Evolutionary conservation across 2,888 invertebrate species (phyloP), one percentile per base, ranked within the genome.

Genomic region (Cephus pulcher): DNA sequence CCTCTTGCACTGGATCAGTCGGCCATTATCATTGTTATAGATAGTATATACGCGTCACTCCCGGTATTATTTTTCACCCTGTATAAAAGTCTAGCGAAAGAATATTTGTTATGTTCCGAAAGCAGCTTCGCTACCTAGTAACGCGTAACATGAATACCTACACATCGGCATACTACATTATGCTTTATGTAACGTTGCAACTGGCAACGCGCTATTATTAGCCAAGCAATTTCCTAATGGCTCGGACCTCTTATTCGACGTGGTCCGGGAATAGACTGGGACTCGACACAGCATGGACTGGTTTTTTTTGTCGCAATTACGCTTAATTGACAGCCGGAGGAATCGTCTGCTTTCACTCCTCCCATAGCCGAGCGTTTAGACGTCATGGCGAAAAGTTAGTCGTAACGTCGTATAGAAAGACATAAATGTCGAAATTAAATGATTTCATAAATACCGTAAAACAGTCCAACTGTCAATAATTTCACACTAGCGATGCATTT

Each of bases 171-270:
- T 56, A 56, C 23, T 56, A 56, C 23, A 23, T 56, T 56, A 56
- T 15, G 75, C 37, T 82, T 84, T 84, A 85, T 77, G 83, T 86
- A 84, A 84, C 80, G 56, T 78, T 75, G 78, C 81, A 79, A 80
- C 81, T 84, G 56, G 56, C 80, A 79, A 77, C 80, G 80, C 40
- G 73, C 81, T 86, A 87, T 86, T 86, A 87, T 86, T 86, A 86
- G 84, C 76, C 83, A 76, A 70, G 78, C 82, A 85, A 86, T 87
- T 86, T 84, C 82, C 83, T 86, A 85, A 86, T 85, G 83, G 81
- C 82, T 82, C 76, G 81, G 76, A 78, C 80, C 80, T 85, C 78
- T 69, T 30, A 77, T 82, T 83, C 77, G 80, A 81, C 73, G 74
- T 75, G 78, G 74, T 77, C 80, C 82, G 69, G 80, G 80, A 84